A percentile compares a stretch with the other conserved stretches of the same genome.
Evolutionary conservation across 1,140 invertebrate genomes (phyloP).

Genomic region (Drosophila murphyi): DNA sequence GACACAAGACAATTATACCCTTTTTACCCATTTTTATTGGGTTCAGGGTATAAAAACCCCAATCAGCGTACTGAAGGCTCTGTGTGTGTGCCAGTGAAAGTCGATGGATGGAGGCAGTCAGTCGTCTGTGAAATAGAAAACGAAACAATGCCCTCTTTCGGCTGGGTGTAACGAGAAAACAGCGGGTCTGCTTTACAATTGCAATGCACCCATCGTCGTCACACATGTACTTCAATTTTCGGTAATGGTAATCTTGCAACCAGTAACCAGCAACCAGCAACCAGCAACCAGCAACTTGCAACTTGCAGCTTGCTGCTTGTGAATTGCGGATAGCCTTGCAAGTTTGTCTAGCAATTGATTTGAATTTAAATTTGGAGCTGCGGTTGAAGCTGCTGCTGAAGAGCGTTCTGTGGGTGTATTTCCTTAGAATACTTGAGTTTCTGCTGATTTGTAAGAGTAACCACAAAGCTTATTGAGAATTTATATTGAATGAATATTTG

Average conservation of each 20-base stretch:
- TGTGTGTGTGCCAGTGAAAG: slow-evolving; percentile 71
- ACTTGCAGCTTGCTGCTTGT: slow-evolving; percentile 20
- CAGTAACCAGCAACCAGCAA: slow-evolving; percentile 19
- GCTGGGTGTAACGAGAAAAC: slow-evolving; percentile 22
- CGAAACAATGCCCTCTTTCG: slow-evolving; percentile 63
- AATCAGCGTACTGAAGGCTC: slow-evolving; percentile 56
- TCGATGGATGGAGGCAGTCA: slow-evolving; percentile 54
- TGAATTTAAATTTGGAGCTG: background rate
- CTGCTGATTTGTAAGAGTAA: background rate
- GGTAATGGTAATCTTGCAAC: slow-evolving; percentile 65
- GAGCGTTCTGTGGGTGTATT: background rate
- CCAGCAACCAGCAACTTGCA: slow-evolving; percentile 12
- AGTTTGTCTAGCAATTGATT: slow-evolving; percentile 34
- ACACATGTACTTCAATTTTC: slow-evolving; percentile 79
- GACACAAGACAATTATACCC: too few relatives aligned
- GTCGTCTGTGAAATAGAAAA: slow-evolving; percentile 81
- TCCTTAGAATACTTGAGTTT: slow-evolving; percentile 2
- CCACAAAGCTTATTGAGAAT: slow-evolving; percentile 15
- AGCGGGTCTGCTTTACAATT: slow-evolving; percentile 44
- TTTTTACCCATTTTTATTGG: too few relatives aligned
- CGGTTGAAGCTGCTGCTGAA: background rate
- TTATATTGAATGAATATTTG: background rate
- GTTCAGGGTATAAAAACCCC: background rate
- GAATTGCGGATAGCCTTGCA: slow-evolving; percentile 14
- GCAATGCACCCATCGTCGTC: slow-evolving; percentile 36